These are phyloP conservation scores for Harpagifer antarcticus DNA, from an alignment of 2,797 vertebrate species.

Conservation along the genomic window DNA sequence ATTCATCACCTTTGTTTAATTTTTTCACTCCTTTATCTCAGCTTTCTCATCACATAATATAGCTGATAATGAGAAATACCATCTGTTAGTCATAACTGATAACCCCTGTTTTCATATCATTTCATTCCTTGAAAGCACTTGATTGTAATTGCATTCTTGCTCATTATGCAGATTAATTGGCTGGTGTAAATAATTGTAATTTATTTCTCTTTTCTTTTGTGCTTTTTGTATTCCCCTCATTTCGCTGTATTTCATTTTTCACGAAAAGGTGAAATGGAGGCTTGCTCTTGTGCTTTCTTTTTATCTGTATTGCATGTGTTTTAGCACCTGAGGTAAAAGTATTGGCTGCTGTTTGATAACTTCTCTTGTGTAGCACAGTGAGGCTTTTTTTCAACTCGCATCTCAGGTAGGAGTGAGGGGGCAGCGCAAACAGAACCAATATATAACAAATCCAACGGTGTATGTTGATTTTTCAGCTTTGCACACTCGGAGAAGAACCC, in stretches of 20 bases:
- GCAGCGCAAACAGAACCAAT: slow-evolving; percentile 20
- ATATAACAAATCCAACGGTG: slow-evolving; percentile 32
- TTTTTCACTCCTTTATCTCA: slow-evolving; percentile 1
- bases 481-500: slow-evolving; percentile 9
- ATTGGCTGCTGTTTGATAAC: slow-evolving; percentile 34
- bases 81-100: slow-evolving; percentile 12
- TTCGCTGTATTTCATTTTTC: background rate
- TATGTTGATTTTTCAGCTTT: slow-evolving; percentile 24
- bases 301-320: slow-evolving; percentile 7
- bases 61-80: background rate
- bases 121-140: slow-evolving; percentile 6
- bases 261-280: background rate
- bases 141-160: slow-evolving; percentile 16
- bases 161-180: slow-evolving; percentile 40
- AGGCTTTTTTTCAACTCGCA: slow-evolving; percentile 19
- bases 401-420: slow-evolving; percentile 25
- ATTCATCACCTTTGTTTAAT: background rate
- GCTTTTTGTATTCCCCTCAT: background rate
- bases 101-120: slow-evolving; percentile 9
- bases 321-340: slow-evolving; percentile 21
- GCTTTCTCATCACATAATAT: background rate
- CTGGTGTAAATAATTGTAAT: slow-evolving; percentile 4
- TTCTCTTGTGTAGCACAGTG: slow-evolving; percentile 5
- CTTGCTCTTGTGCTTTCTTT: background rate
- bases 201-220: slow-evolving; percentile 3